phyloP scores from a whole-genome alignment of 2,113 vertebrate genomes.

The Formicarius rufipectus region DNA sequence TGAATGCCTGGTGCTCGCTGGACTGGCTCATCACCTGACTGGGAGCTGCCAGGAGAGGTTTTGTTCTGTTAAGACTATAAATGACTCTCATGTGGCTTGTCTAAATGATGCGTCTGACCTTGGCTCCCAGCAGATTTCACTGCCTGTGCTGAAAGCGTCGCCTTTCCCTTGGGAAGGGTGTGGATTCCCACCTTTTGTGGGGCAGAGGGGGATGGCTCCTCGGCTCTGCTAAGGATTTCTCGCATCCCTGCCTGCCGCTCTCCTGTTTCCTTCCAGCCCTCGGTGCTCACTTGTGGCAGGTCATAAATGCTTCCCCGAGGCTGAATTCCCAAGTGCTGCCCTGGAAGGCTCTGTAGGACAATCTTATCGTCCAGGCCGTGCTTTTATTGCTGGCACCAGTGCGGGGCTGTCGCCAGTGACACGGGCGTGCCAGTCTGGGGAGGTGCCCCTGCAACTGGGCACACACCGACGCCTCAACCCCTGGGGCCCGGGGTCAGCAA shows the following conservation, averaged over 20 bases:
- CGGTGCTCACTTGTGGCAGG: neutral
- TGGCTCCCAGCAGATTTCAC: neutral
- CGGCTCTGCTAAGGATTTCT: neutral
- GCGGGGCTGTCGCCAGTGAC: too few species aligned
- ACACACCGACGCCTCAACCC: neutral
- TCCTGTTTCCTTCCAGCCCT: neutral
- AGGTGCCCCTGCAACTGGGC: too few species aligned
- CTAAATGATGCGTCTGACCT: constrained; percentile 7
- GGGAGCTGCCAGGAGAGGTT: neutral
- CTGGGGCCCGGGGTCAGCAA: neutral
- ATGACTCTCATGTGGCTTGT: neutral
- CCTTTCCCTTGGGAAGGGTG: neutral
- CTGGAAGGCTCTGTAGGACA: neutral
- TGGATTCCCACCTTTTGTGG: neutral
- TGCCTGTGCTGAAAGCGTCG: neutral
- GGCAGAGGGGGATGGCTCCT: neutral
- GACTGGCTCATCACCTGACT: neutral
- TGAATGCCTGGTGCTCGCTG: neutral
- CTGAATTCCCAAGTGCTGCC: neutral
- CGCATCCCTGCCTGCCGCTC: neutral
- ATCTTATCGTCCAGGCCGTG: too few species aligned
- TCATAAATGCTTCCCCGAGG: neutral
- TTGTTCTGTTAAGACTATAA: neutral
- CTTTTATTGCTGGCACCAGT: too few species aligned
- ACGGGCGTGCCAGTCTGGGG: too few species aligned